phyloP scores from a whole-genome alignment of 53 echinoderm and acorn worm species.

The Crossaster papposus region DNA sequence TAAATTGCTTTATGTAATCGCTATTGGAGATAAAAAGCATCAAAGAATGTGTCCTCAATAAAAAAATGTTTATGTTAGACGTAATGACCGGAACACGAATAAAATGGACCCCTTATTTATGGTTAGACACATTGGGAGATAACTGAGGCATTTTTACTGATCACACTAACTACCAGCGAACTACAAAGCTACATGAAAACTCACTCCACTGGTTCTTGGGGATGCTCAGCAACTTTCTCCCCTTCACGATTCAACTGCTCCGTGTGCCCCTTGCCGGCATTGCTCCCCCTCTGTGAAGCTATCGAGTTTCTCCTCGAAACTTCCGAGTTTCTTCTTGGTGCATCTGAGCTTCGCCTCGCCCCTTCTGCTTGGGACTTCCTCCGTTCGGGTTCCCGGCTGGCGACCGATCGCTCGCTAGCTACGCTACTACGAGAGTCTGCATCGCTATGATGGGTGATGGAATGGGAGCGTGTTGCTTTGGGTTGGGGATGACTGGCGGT shows the following conservation, averaged over 20 bases:
- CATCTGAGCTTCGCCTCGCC: slow-evolving; percentile 1
- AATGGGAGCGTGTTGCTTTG: slow-evolving; percentile 47
- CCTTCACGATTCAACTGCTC: slow-evolving; percentile 28
- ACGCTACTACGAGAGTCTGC: slow-evolving; percentile 42
- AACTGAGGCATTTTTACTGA: background rate
- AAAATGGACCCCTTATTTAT: too few relatives aligned
- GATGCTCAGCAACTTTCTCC: slow-evolving; percentile 9
- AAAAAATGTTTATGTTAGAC: too few relatives aligned
- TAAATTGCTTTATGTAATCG: too few relatives aligned
- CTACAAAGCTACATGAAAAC: background rate
- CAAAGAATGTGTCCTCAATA: too few relatives aligned
- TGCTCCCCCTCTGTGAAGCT: slow-evolving; percentile 17
- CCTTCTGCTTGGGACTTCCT: slow-evolving; percentile 35
- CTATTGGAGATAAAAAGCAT: too few relatives aligned
- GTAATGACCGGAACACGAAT: too few relatives aligned
- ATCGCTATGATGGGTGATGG: slow-evolving; percentile 46
- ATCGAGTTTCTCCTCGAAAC: too few relatives aligned
- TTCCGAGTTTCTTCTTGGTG: too few relatives aligned
- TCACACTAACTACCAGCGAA: background rate
- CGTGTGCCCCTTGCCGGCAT: background rate
- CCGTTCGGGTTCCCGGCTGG: slow-evolving; percentile 38
- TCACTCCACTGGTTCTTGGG: background rate
- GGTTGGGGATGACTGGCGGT: slow-evolving; percentile 29
- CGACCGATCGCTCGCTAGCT: slow-evolving; percentile 52
- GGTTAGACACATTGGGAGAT: too few relatives aligned